Percentiles rank a stretch among this genome's conserved stretches.
These are phyloP conservation scores for Macrotrachela quadricornifera DNA, from an alignment of 1,140 invertebrate species.

Conservation along the genomic window DNA sequence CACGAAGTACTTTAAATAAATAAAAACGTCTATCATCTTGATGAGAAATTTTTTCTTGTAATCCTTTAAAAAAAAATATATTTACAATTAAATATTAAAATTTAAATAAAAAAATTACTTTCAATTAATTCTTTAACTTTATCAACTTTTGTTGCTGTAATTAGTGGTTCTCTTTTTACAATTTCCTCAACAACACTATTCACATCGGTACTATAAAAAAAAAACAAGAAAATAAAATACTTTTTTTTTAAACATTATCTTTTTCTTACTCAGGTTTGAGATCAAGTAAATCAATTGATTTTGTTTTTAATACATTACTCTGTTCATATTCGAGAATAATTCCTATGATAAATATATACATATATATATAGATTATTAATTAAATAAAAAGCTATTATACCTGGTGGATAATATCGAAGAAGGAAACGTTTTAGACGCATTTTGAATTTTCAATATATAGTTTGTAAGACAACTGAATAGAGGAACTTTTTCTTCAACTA, in stretches of 20 bases:
- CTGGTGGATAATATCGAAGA: constrained; percentile 28
- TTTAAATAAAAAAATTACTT: not conserved
- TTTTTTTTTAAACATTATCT: not conserved
- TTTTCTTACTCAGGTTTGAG: constrained; percentile 24
- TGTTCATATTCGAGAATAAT: constrained; percentile 32
- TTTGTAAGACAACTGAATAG: too few relatives aligned
- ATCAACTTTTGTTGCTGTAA: constrained; percentile 25
- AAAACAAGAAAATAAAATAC: too few relatives aligned
- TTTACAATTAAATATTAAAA: not conserved
- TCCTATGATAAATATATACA: constrained; percentile 16
- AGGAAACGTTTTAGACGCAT: constrained; percentile 29
- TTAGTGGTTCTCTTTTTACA: constrained; percentile 23
- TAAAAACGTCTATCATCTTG: constrained; percentile 26
- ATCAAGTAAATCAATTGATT: constrained; percentile 29
- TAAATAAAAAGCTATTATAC: constrained; percentile 10
- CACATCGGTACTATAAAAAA: constrained; percentile 22
- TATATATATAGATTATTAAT: not conserved
- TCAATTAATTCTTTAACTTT: constrained; percentile 16
- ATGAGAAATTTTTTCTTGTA: constrained; percentile 26
- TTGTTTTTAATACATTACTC: constrained; percentile 27
- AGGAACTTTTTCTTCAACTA: too few relatives aligned
- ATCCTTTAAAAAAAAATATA: constrained; percentile 11
- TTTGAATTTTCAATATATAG: not conserved
- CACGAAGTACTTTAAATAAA: constrained; percentile 38
- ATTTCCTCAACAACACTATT: constrained; percentile 30